phyloP scores from a whole-genome alignment of 2,797 vertebrate genomes.

The Telmatherina bonti region DNA sequence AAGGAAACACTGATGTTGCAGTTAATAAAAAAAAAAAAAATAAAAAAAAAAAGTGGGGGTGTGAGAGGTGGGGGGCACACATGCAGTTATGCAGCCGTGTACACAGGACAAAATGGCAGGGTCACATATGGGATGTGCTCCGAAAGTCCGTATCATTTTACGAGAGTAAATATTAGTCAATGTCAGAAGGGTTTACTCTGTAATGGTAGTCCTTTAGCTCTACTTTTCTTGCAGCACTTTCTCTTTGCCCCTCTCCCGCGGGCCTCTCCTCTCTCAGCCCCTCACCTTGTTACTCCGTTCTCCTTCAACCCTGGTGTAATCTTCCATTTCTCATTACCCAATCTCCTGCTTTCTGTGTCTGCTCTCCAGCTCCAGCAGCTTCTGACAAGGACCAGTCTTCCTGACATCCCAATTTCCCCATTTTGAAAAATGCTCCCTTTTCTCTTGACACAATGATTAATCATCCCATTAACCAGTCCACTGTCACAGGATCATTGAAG shows the following conservation, averaged over 20 bases:
- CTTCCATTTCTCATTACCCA: conserved; percentile 69
- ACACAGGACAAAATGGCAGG: conserved; percentile 52
- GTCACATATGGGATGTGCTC: conserved; percentile 74
- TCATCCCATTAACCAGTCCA: conserved; percentile 69
- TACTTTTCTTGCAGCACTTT: conserved; percentile 54
- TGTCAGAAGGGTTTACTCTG: conserved; percentile 69
- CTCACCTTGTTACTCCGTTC: conserved; percentile 40
- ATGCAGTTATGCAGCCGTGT: conserved; percentile 16
- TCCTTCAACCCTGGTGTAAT: conserved; percentile 58
- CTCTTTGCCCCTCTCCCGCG: conserved; percentile 31
- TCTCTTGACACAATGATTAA: conserved; percentile 70
- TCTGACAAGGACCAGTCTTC: conserved; percentile 63
- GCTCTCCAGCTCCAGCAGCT: conserved; percentile 45
- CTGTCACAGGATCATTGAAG: conserved; percentile 57
- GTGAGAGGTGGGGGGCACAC: no score
- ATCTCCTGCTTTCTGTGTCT: conserved; percentile 52
- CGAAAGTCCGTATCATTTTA: conserved; percentile 70
- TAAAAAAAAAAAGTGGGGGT: conserved; percentile 12
- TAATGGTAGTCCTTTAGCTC: conserved; percentile 61
- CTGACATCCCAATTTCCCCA: conserved; percentile 49
- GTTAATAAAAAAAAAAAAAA: conserved; percentile 34
- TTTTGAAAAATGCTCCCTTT: conserved; percentile 45
- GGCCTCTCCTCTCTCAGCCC: conserved; percentile 40
- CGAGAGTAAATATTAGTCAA: conserved; percentile 74
- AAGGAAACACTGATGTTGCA: conserved; percentile 63